Conservation (phyloP, 2,797 vertebrate species). For the Sarcophilus harrisii region DNA sequence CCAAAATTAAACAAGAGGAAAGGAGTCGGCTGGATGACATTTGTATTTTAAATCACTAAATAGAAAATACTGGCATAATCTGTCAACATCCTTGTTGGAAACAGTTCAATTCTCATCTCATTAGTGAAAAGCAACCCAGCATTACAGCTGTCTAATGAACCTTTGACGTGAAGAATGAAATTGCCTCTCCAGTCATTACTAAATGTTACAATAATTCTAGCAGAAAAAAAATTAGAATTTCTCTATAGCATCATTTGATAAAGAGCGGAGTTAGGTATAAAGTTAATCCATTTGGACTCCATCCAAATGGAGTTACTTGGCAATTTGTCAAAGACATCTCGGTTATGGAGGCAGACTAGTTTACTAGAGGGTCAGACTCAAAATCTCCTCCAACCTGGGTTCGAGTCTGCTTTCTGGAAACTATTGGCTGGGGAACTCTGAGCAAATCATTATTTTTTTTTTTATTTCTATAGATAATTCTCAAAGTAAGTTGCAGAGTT, state of each 20-base stretch:
- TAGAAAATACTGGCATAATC: not conserved
- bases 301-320: not conserved
- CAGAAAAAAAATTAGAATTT: not conserved
- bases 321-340: not conserved
- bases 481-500: not conserved
- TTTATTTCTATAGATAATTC: not conserved
- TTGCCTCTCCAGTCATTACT: not conserved
- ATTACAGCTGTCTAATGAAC: conserved; percentile 8
- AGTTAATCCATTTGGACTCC: not conserved
- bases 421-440: not conserved
- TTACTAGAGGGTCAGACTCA: not conserved
- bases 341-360: not conserved
- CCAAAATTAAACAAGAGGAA: not conserved
- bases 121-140: not conserved
- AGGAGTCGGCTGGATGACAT: not conserved
- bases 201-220: conserved; percentile 26
- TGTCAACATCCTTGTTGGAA: conserved; percentile 3
- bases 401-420: not conserved
- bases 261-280: not conserved
- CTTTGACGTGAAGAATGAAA: conserved; percentile 20
- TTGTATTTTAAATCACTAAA: not conserved
- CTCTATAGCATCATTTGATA: not conserved
- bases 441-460: not conserved
- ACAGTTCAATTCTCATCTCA: conserved; percentile 3
- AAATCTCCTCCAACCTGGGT: not conserved